These are phyloP conservation scores for Aphidoletes aphidimyza DNA, from an alignment of 2,888 invertebrate genomes.

Conservation along the genomic window DNA sequence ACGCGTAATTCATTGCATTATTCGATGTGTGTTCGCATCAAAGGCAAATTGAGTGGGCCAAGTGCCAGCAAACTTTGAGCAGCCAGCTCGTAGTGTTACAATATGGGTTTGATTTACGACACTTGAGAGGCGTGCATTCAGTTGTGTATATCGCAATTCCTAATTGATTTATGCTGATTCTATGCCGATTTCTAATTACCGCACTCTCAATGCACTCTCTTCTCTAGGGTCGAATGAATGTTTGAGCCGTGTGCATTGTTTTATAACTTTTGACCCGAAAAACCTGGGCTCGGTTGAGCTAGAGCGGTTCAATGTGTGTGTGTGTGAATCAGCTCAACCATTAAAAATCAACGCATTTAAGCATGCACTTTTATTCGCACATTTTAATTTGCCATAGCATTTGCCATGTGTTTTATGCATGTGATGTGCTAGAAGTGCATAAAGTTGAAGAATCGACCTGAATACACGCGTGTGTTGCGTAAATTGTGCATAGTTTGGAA, in stretches of 20 bases:
- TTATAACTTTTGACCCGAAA: slow-evolving; percentile 44
- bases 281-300: background rate
- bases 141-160: slow-evolving; percentile 30
- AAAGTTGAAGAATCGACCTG: slow-evolving; percentile 20
- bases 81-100: background rate
- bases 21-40: background rate
- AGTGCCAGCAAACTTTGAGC: background rate
- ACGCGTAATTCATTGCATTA: background rate
- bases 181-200: slow-evolving; percentile 3
- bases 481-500: slow-evolving; percentile 14
- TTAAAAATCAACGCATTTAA: background rate
- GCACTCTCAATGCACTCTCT: background rate
- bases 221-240: background rate
- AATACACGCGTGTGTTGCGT: slow-evolving; percentile 32
- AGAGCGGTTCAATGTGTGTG: background rate
- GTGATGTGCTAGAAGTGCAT: background rate
- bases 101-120: slow-evolving; percentile 49
- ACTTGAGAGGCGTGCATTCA: slow-evolving; percentile 13
- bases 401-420: background rate
- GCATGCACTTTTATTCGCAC: background rate
- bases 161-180: slow-evolving; percentile 41
- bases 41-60: background rate
- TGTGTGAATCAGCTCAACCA: background rate
- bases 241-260: no score
- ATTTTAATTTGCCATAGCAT: background rate